Percentiles rank a stretch among this genome's conserved stretches.
Conservation (phyloP, 2,113 vertebrate species). For the Corythoichthys haematopterus region DNA sequence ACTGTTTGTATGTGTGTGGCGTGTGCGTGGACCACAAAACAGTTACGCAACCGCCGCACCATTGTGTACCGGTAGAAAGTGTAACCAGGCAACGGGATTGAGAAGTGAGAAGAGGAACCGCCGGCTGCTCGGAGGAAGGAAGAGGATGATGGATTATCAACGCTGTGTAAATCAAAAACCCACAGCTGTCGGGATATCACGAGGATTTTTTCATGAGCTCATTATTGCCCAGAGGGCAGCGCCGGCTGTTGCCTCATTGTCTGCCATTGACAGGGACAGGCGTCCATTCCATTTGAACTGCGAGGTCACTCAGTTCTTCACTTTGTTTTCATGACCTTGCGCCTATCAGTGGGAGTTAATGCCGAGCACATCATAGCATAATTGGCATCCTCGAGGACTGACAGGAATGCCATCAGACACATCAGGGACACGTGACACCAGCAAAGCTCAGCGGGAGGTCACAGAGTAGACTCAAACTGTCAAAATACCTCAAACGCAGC, state of each 20-base stretch:
- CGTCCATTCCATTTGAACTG: no score
- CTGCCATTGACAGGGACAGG: no score
- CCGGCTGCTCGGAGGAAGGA: constrained; percentile 38
- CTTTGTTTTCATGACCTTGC: constrained; percentile 1
- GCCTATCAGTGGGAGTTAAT: neutral
- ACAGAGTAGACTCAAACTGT: neutral
- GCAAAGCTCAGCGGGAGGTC: constrained; percentile 6
- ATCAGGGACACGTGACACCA: constrained; percentile 7
- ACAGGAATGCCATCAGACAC: constrained; percentile 9
- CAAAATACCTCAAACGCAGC: neutral
- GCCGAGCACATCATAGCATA: neutral
- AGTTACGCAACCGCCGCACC: constrained; percentile 66
- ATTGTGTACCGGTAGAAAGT: constrained; percentile 60
- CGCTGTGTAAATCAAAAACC: neutral
- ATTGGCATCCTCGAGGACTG: constrained; percentile 1
- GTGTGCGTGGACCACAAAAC: constrained; percentile 56
- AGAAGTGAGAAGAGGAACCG: constrained; percentile 36
- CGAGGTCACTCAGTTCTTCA: no score
- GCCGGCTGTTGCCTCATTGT: neutral
- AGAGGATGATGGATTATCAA: constrained; percentile 40
- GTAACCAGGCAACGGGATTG: constrained; percentile 71
- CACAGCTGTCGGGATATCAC: neutral
- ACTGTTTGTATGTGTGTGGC: neutral
- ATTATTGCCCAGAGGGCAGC: neutral
- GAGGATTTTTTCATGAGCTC: neutral